A percentile compares a stretch with the other conserved stretches of the same genome.
phyloP scores from a whole-genome alignment of 2,113 vertebrate species.

The Glaucomys volans region DNA sequence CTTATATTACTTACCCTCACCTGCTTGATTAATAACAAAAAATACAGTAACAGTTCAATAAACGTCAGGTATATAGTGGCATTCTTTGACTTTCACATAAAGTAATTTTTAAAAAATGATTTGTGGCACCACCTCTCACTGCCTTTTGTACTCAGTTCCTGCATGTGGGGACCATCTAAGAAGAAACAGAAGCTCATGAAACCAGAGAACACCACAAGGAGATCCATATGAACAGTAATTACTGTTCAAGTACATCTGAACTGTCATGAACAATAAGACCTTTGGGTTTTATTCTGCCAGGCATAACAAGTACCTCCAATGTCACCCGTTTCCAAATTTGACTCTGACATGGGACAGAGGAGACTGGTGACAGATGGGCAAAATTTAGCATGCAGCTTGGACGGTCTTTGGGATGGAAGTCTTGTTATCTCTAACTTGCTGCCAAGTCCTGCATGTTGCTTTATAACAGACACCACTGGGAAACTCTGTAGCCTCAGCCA shows the following conservation, averaged over 20 bases:
- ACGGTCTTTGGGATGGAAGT: conserved; percentile 79
- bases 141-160: conserved; percentile 61
- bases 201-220: conserved; percentile 66
- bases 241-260: conserved; percentile 77
- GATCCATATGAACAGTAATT: conserved; percentile 81
- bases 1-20: background rate
- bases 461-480: conserved; percentile 80
- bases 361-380: conserved; percentile 87
- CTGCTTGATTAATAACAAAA: background rate
- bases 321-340: conserved; percentile 78
- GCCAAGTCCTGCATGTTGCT: conserved; percentile 81
- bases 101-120: conserved; percentile 41
- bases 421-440: conserved; percentile 79
- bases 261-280: conserved; percentile 82
- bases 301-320: conserved; percentile 84
- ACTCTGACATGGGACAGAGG: conserved; percentile 80
- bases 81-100: conserved; percentile 40
- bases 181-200: conserved; percentile 70
- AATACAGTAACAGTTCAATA: background rate
- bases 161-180: conserved; percentile 1
- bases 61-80: background rate
- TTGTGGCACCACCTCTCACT: background rate
- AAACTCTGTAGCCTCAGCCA: conserved; percentile 73
- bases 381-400: conserved; percentile 79
- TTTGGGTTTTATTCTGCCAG: conserved; percentile 74